phyloP scores from a whole-genome alignment of 2,797 vertebrate genomes.

The Hapalemur alaotrensis region DNA sequence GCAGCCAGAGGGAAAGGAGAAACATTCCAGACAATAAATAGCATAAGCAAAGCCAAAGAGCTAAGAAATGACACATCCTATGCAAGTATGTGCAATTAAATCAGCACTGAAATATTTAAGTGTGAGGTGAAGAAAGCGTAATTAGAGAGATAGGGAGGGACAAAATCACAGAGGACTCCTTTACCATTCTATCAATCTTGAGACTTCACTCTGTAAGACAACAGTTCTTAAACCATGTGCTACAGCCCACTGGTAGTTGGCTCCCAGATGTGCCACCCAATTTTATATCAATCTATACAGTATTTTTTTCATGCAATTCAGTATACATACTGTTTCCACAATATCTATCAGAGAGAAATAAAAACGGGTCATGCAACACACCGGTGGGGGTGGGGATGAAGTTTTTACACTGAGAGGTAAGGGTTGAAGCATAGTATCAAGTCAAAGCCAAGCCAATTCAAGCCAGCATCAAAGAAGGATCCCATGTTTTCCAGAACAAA shows the following conservation, averaged over 20 bases:
- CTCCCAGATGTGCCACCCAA: not conserved
- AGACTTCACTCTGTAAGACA: not conserved
- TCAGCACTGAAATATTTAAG: not conserved
- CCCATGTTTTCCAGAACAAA: not conserved
- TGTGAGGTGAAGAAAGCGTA: not conserved
- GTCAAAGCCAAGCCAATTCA: not conserved
- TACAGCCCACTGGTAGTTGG: not conserved
- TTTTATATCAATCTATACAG: not conserved
- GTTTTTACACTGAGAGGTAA: not conserved
- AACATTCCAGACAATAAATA: not conserved
- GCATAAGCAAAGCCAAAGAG: not conserved
- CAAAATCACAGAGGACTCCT: not conserved
- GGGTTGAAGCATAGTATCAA: not conserved
- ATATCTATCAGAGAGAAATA: not conserved
- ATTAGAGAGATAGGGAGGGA: not conserved
- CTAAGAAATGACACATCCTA: not conserved
- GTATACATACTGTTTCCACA: not conserved
- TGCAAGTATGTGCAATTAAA: not conserved
- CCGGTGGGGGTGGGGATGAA: not conserved
- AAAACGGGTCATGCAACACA: not conserved
- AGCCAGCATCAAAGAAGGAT: not conserved
- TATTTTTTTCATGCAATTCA: not conserved
- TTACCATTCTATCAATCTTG: not conserved
- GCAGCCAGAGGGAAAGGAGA: not conserved
- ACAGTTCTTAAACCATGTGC: not conserved